phyloP scores from a whole-genome alignment of 1,140 invertebrate genomes.

The Drosophila baimaii region DNA sequence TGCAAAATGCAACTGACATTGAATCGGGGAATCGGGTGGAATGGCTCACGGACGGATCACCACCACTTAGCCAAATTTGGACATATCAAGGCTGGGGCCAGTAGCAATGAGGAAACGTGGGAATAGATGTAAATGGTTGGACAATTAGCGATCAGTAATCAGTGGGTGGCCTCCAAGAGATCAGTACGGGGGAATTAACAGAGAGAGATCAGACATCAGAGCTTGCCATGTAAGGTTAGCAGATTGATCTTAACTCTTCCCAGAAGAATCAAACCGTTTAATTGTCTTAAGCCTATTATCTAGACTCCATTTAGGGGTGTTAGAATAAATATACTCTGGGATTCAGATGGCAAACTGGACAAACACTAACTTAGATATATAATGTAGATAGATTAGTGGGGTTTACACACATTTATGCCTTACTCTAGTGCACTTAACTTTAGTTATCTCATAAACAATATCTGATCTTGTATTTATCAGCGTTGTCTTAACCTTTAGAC shows the following conservation, averaged over 20 bases:
- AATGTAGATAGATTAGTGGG: neutral
- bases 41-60: slow-evolving; percentile 3
- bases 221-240: neutral
- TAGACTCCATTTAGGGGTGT: neutral
- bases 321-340: neutral
- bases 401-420: neutral
- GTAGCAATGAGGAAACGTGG: slow-evolving; percentile 18
- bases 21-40: slow-evolving; percentile 3
- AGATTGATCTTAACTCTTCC: neutral
- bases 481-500: neutral
- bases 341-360: neutral
- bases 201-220: neutral
- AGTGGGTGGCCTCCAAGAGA: slow-evolving; percentile 9
- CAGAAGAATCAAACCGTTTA: neutral
- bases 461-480: neutral
- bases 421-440: neutral
- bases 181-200: neutral
- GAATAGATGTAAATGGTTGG: slow-evolving; percentile 9
- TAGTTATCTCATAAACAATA: neutral
- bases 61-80: slow-evolving; percentile 14
- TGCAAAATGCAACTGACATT: slow-evolving; percentile 46
- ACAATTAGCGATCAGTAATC: slow-evolving; percentile 10
- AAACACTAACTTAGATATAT: too few relatives aligned
- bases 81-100: slow-evolving; percentile 11
- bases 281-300: neutral